These are phyloP conservation scores for Xylocopa sonorina DNA, from an alignment of 1,140 invertebrate genomes.

Conservation along the genomic window DNA sequence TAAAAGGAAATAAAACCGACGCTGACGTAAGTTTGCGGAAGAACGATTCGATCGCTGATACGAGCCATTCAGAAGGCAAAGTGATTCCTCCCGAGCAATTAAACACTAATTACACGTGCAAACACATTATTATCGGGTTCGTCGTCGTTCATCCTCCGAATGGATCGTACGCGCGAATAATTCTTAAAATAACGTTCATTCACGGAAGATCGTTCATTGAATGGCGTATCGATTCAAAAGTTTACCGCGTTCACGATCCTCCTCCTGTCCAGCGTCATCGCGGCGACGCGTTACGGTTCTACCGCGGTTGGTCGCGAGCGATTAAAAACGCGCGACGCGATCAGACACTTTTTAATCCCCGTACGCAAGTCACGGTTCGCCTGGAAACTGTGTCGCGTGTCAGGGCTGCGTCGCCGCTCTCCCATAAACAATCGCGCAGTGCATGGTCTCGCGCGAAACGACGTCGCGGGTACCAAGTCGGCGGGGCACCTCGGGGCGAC, in stretches of 20 bases:
- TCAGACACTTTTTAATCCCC: background rate
- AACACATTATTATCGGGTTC: no score
- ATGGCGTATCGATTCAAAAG: background rate
- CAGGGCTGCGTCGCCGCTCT: background rate
- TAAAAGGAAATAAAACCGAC: no score
- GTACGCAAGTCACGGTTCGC: no score
- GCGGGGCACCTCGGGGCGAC: background rate
- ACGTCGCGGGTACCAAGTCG: background rate
- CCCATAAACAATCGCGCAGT: background rate
- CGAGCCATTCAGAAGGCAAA: no score
- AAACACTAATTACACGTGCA: no score
- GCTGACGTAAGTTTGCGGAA: no score
- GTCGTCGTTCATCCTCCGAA: no score
- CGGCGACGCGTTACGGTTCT: background rate
- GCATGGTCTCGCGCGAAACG: background rate
- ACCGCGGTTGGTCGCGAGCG: background rate
- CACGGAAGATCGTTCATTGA: background rate
- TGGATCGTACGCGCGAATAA: background rate
- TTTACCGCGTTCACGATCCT: slow-evolving; percentile 33
- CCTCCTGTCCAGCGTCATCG: slow-evolving; percentile 9
- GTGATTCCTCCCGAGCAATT: no score
- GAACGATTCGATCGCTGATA: no score
- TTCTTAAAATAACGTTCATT: background rate
- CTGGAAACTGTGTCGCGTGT: slow-evolving; percentile 4
- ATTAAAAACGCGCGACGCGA: background rate